phyloP scores from a whole-genome alignment of 2,113 vertebrate species.

The Alligator sinensis region DNA sequence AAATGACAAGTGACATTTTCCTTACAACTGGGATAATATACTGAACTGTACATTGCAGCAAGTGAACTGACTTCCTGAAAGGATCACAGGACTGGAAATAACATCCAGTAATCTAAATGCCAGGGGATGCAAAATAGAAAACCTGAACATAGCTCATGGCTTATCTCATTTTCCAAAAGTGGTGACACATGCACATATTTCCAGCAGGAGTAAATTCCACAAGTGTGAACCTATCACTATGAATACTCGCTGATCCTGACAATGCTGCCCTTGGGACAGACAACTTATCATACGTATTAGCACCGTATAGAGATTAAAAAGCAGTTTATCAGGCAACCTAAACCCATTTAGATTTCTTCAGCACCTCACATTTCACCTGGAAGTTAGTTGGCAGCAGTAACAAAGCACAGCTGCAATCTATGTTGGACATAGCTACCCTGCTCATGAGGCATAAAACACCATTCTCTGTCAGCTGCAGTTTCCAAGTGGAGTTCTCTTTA shows the following conservation, averaged over 20 bases:
- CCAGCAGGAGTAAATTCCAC: not conserved
- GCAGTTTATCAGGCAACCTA: not conserved
- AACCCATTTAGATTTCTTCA: not conserved
- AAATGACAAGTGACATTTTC: not conserved
- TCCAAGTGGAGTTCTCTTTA: not conserved
- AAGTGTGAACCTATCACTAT: fast-evolving
- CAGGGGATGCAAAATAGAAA: not conserved
- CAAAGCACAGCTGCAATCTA: not conserved
- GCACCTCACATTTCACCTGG: not conserved
- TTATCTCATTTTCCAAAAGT: not conserved
- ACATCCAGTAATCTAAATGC: not conserved
- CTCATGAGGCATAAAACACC: not conserved
- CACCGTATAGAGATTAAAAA: not conserved
- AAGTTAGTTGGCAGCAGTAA: not conserved
- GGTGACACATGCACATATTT: not conserved
- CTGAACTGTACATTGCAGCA: not conserved
- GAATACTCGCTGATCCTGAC: not conserved
- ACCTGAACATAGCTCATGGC: not conserved
- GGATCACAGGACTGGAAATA: not conserved
- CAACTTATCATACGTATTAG: not conserved
- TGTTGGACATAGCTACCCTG: not conserved
- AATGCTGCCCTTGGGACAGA: fast-evolving
- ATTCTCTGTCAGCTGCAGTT: not conserved
- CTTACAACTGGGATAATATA: not conserved
- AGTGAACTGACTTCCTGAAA: not conserved